phyloP scores from a whole-genome alignment of 2,797 vertebrate genomes.

The Brachymystax lenok region DNA sequence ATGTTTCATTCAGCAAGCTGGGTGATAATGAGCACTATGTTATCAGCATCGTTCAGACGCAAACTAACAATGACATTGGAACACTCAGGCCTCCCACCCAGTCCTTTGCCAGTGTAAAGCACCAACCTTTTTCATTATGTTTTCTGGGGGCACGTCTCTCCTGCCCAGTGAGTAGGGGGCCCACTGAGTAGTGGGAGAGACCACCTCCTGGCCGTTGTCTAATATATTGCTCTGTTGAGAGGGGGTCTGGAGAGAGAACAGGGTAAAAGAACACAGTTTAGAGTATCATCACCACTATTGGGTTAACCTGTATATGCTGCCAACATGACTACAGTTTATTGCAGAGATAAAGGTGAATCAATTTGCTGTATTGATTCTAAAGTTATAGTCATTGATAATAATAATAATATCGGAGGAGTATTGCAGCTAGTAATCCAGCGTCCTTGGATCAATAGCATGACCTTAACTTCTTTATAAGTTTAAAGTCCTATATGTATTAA shows the following conservation, averaged over 20 bases:
- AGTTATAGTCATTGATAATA: background rate
- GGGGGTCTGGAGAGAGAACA: conserved; percentile 80
- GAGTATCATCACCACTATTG: background rate
- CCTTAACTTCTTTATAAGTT: background rate
- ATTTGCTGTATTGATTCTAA: background rate
- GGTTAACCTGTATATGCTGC: background rate
- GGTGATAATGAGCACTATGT: background rate
- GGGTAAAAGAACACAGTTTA: conserved; percentile 21
- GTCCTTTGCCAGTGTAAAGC: background rate
- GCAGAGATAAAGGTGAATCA: background rate
- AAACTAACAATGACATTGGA: background rate
- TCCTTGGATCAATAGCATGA: background rate
- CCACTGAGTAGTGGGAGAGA: conserved; percentile 88
- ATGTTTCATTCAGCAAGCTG: background rate
- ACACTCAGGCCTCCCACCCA: background rate
- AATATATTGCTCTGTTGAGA: conserved; percentile 96
- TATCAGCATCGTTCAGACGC: background rate
- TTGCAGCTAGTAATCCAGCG: background rate
- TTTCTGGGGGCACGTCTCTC: conserved; percentile 96
- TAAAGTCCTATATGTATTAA: background rate
- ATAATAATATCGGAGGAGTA: background rate
- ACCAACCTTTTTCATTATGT: conserved; percentile 93
- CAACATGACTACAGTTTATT: background rate
- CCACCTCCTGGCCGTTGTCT: conserved; percentile 95
- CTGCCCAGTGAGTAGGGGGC: conserved; percentile 94